Base-by-base conservation (phyloP, 30 jellyfish, hydroid and myxozoan genomes). In the Pseudorhiza aurosa region DNA sequence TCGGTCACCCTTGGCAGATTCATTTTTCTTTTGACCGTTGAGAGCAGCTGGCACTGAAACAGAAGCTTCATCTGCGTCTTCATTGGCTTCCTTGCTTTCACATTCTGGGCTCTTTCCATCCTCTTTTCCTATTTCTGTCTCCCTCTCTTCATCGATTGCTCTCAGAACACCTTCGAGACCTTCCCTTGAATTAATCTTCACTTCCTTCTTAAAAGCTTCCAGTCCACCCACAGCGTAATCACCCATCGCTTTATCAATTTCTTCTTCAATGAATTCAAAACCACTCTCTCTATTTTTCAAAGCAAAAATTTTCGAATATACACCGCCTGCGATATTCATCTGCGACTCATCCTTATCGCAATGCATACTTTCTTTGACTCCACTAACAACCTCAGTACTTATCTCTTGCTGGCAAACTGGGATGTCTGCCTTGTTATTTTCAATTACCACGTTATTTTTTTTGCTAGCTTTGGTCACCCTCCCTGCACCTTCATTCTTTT, bases 121-220 rank as follows among this genome's bases (percentile, higher is more conserved):
- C 55, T 71, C 85, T 2, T 49, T 24, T 24, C 39, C 6, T 37
- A n/a, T 29, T 37, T 43, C 24, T 25, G 67, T 12, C 5, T 69
- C 68, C 64, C 19, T 44, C 9, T 39, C 35, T 45, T 69, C 55
- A 29, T 42, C 83, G 46, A 43, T 45, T 10, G 77, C 77, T 31
- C 15, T 36, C 58, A 64, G 6, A 1, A 58, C 50, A 18, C 2
- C 12, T 60, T 29, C 53, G 6, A 14, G 63, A 29, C n/a, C 22
- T 25, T 15, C 4, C n/a, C 17, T 6, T 12, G 29, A 25, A 15
- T 25, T 4, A 9, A 42, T 8, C 15, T 42, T 15, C 15, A 8
- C 15, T 15, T 42, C 55, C 55, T 15, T 42, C 9, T 42, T 9
- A 9, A 42, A 42, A 42, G 15, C 11, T 42, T 9, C 55, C 15